Evolutionary conservation across 2,797 vertebrate genomes (phyloP), one percentile per base, ranked within the genome.

Genomic region (Myripristis murdjan): DNA sequence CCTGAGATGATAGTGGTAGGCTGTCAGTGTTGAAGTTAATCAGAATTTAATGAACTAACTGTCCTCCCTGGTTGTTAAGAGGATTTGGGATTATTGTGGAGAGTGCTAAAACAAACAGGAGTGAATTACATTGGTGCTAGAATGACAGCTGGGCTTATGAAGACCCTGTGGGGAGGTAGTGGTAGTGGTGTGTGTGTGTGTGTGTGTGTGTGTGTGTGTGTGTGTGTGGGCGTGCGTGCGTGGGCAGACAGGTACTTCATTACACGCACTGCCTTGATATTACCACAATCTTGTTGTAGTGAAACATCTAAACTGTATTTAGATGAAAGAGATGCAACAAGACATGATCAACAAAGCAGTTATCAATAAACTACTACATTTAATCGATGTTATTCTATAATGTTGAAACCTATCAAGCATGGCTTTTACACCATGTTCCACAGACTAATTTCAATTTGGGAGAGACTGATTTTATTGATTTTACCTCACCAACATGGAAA

Each of bases 21-120:
- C 85, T 77, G 75, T 75, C 85, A 49, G 56, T 59, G 79, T 81
- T 69, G 31, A 63, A 61, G 74, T 69, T 91, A 90, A 93, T 93
- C 79, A 87, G 82, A 86, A 81, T 87, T 88, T 91, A 90, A 92
- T 89, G 81, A 90, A 85, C 81, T 82, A 81, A 70, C 80, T 79
- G 82, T 79, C 82, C 76, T 73, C 64, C 55, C 31, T 44, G 70
- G 59, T 77, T 82, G 68, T 79, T 89, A 77, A 87, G 82, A 81
- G 84, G 87, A 87, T 90, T 85, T 79, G 55, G 81, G 85, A 77
- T 81, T 82, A 84, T 48, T 82, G 64, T 68, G 63, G 66, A 51
- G 66, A 37, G 69, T 0, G 61, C 26, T 31, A 10, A 23, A 76
- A 75, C 67, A 82, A 71, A 76, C 57, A 52, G 2, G 64, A 61